Base-by-base conservation (phyloP, 2,888 invertebrate genomes). In the Steromphala cineraria region DNA sequence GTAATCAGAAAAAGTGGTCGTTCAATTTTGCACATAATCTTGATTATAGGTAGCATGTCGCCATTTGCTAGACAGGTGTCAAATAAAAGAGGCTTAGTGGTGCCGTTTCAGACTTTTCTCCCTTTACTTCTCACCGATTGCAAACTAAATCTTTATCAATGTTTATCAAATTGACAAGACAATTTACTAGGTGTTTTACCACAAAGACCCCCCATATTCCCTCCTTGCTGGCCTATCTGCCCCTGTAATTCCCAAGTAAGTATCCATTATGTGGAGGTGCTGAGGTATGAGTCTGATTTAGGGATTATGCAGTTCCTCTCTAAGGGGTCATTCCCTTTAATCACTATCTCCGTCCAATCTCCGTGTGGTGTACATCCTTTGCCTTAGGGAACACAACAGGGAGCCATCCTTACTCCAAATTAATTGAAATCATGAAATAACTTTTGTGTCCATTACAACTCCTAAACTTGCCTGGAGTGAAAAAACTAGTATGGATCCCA, bases 401-500 rank as follows among this genome's bases (percentile, higher is more conserved):
- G 40, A 40, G 19, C 71, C 28, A 36, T 15, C 71, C 31, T 19
- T 40, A 36, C 28, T 36, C 24, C 71, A 71, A 71, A 71, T 71
- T 71, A 71, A 71, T 71, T 71, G 71, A 71, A 71, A 71, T 71
- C 40, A 40, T 71, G 71, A 71, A n/a, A 71, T 71, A 71, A 71
- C 71, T 71, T 71, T 71, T 71, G 31, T 62, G 62, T 62, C 62
- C 17, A 62, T 62, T 62, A 62, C 46, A 46, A 46, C 62, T 71
- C 19, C 36, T 19, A 31, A 71, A 19, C 40, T 36, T 71, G 36
- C 71, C 40, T 71, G 36, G 31, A 36, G 71, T 71, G 28, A 71
- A 36, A 36, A 36, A 71, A 71, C 19, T 36, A 19, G 31, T 19
- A 31, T 31, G 71, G 71, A 71, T 31, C n/a, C 40, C 2, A 19